Conservation (phyloP, 92 coral and sea anemone genomes). For the Zoanthus solanderi region DNA sequence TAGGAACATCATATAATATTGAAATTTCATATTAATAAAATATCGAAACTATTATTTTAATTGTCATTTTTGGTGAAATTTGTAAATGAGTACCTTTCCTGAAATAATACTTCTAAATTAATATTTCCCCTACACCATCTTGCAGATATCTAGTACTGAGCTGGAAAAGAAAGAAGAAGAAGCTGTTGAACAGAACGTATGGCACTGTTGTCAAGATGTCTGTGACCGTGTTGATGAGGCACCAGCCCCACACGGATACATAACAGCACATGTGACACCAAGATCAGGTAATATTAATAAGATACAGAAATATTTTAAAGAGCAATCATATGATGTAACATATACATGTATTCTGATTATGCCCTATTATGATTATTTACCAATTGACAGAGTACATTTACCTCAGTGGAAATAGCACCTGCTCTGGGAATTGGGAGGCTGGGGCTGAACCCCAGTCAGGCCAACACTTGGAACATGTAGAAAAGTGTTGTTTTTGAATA, state of each 20-base stretch:
- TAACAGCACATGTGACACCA: slow-evolving; percentile 33
- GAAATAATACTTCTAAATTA: not conserved
- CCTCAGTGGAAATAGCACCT: slow-evolving; percentile 12
- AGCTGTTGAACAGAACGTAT: slow-evolving; percentile 54
- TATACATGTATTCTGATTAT: slow-evolving; percentile 11
- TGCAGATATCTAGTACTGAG: slow-evolving; percentile 57
- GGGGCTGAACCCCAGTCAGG: slow-evolving; percentile 18
- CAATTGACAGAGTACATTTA: slow-evolving; percentile 7
- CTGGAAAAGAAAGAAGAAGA: slow-evolving; percentile 45
- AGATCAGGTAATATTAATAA: slow-evolving; percentile 27
- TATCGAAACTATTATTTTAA: not conserved
- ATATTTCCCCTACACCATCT: not conserved
- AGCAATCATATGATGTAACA: slow-evolving; percentile 12
- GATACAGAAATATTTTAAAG: slow-evolving; percentile 8
- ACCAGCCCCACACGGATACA: slow-evolving; percentile 31
- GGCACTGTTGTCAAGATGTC: slow-evolving; percentile 62
- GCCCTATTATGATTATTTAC: slow-evolving; percentile 9
- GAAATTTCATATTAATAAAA: slow-evolving; percentile 1
- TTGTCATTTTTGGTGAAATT: slow-evolving; percentile 4
- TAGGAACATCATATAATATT: not conserved
- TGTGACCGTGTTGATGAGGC: slow-evolving; percentile 33
- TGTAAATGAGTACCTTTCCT: slow-evolving; percentile 1
- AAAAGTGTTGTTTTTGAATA: slow-evolving; percentile 9
- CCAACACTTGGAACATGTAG: slow-evolving; percentile 15
- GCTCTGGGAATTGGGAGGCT: slow-evolving; percentile 17